Percentiles rank a stretch among this genome's conserved stretches.
These are phyloP conservation scores for Trypoxylus dichotomus DNA, from an alignment of 1,140 invertebrate genomes.

Conservation along the genomic window DNA sequence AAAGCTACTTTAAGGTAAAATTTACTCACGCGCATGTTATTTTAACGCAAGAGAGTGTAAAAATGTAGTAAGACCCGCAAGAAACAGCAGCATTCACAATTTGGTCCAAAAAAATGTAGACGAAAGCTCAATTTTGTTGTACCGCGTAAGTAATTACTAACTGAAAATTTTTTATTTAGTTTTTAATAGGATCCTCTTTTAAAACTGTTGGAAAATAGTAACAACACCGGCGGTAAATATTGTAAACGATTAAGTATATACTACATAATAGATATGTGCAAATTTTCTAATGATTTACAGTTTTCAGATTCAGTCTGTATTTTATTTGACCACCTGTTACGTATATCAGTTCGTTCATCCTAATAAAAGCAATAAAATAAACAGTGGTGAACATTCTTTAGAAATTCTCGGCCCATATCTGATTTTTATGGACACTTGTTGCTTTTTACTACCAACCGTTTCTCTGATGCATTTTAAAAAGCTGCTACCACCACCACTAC, in stretches of 20 bases:
- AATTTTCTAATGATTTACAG: constrained; percentile 38
- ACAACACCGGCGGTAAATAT: neutral
- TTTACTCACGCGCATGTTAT: too few species aligned
- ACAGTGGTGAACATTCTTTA: constrained; percentile 44
- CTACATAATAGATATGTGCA: constrained; percentile 6
- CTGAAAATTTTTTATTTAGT: too few species aligned
- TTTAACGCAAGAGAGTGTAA: too few species aligned
- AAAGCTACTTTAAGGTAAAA: too few species aligned
- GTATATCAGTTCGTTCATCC: constrained; percentile 38
- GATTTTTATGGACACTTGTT: constrained; percentile 51
- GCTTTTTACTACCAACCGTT: constrained; percentile 36
- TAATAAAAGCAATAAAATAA: constrained; percentile 50
- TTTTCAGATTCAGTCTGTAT: constrained; percentile 44
- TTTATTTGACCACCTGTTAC: constrained; percentile 49
- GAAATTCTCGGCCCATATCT: constrained; percentile 44
- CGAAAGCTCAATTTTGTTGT: too few species aligned
- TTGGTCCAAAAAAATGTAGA: too few species aligned
- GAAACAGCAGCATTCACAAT: too few species aligned
- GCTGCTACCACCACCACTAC: constrained; percentile 10
- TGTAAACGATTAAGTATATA: neutral
- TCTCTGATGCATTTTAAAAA: constrained; percentile 29
- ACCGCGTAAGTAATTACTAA: too few species aligned
- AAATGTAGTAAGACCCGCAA: too few species aligned
- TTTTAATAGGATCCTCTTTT: too few species aligned
- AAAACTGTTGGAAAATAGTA: too few species aligned